phyloP scores from a whole-genome alignment of 2,113 vertebrate species.

The Propithecus coquereli region DNA sequence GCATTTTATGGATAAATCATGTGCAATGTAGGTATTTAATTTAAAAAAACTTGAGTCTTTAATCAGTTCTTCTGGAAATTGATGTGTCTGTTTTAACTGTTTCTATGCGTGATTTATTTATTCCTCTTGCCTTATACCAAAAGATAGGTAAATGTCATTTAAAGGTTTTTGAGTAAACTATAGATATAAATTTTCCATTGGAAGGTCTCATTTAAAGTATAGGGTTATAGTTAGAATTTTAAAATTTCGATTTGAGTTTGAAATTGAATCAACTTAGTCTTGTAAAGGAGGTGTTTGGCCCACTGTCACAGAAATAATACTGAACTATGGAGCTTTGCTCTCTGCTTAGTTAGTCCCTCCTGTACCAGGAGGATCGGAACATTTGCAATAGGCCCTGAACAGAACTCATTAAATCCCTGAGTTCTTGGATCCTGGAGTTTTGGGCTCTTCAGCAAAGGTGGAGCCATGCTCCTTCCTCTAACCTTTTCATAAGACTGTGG shows the following conservation, averaged over 20 bases:
- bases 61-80: slow-evolving; percentile 29
- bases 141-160: not conserved
- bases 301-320: not conserved
- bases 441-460: not conserved
- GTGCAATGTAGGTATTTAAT: not conserved
- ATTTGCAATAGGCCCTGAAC: not conserved
- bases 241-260: not conserved
- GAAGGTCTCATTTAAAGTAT: not conserved
- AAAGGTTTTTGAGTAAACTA: not conserved
- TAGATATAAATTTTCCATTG: not conserved
- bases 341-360: not conserved
- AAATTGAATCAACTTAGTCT: not conserved
- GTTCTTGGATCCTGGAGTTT: not conserved
- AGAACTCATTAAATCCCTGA: accelerated
- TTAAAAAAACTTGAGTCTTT: not conserved
- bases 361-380: accelerated
- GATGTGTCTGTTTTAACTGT: not conserved
- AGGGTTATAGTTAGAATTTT: not conserved
- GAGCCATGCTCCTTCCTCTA: not conserved
- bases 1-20: not conserved
- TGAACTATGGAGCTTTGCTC: accelerated
- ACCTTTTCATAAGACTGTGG: not conserved
- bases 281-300: not conserved
- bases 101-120: not conserved
- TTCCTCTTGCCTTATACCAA: not conserved